phyloP scores from a whole-genome alignment of 1,140 invertebrate genomes.

The Atta texana region DNA sequence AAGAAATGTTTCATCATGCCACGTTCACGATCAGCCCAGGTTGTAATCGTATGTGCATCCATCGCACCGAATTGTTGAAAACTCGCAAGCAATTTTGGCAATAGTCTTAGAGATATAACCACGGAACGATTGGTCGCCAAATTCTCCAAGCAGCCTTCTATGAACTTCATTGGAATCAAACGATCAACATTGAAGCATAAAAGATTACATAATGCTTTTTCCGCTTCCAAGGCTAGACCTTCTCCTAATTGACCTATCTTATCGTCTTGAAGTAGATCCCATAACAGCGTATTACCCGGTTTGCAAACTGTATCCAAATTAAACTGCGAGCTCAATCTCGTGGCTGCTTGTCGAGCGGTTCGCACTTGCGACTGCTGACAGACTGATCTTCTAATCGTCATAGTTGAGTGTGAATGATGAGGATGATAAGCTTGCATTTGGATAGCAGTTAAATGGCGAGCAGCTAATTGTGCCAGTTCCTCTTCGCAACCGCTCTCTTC shows the following conservation, averaged over 20 bases:
- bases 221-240: constrained; percentile 95
- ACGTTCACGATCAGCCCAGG: constrained; percentile 96
- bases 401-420: constrained; percentile 80
- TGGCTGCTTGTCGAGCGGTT: constrained; percentile 75
- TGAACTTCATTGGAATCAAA: constrained; percentile 96
- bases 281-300: constrained; percentile 95
- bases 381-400: constrained; percentile 79
- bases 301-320: constrained; percentile 94
- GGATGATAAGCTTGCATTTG: constrained; percentile 85
- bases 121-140: constrained; percentile 95
- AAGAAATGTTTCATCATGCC: constrained; percentile 97
- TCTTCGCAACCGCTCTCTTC: constrained; percentile 96
- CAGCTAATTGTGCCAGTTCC: constrained; percentile 92
- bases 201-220: constrained; percentile 95
- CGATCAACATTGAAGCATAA: constrained; percentile 96
- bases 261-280: constrained; percentile 97
- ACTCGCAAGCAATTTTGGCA: constrained; percentile 96
- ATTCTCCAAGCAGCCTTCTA: constrained; percentile 97
- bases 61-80: constrained; percentile 95
- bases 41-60: constrained; percentile 93
- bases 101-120: constrained; percentile 93
- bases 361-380: constrained; percentile 79
- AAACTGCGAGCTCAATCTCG: constrained; percentile 86
- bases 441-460: constrained; percentile 85
- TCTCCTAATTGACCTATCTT: constrained; percentile 94